Evolutionary conservation across 2,797 vertebrate species (phyloP), one percentile per base, ranked within the genome.

Genomic region (Rhinella marina): DNA sequence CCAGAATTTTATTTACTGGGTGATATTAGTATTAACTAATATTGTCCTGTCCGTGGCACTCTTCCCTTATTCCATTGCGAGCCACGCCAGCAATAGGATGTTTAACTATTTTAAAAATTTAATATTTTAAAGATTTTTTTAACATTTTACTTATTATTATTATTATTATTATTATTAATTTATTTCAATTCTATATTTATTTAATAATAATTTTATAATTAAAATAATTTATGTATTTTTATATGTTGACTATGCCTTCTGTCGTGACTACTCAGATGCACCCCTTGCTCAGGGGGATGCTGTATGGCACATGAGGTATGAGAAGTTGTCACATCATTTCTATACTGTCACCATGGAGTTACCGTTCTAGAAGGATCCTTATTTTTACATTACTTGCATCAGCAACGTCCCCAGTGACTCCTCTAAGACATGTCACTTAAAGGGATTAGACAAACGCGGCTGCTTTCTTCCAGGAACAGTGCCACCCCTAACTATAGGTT

Each of bases 311-410:
- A 23, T 75, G 72, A 75, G 48, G 72, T 72, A 75, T 48, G 19
- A 12, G 41, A 48, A 50, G 41, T 23, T 13, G 7, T n/a, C 0
- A 29, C 29, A 17, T 16, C 17, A 9, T 73, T 73, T 73, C 70
- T 73, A 73, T 41, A 73, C 48, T 52, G 41, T 75, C 72, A 75
- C 72, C 41, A 52, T 75, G 48, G 41, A n/a, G 72, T 68, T 68
- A 14, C 27, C 27, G n/a, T 75, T 75, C 29, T 72, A 19, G 68
- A 72, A 72, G 29, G 29, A 32, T 72, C 72, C 72, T 75, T 75
- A 48, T 75, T 75, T 75, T 75, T 75, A 75, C 48, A 75, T 17
- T n/a, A 72, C 68, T 29, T 41, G 29, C 29, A 41, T 72, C 68
- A 72, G 29, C 68, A 10, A 19, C 27, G 19, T 72, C 68, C 41